Evolutionary conservation across 1,140 invertebrate species (phyloP).

Genomic region (Lysiphlebus fabarum): DNA sequence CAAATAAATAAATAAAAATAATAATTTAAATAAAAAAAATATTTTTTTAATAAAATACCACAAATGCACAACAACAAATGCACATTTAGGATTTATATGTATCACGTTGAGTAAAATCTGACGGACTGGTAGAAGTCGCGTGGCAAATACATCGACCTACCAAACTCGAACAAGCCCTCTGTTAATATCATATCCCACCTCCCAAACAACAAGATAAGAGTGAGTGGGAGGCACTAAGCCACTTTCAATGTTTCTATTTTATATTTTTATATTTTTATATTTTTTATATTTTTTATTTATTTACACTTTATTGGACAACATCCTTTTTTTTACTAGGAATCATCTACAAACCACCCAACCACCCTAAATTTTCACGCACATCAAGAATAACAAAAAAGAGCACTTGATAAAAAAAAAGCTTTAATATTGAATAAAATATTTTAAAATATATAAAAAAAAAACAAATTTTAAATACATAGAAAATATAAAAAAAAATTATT

Average conservation of each 20-base stretch:
- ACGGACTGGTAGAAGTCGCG: slow-evolving; percentile 42
- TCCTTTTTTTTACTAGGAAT: neutral
- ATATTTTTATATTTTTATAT: slow-evolving; percentile 21
- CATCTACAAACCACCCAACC: neutral
- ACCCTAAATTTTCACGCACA: neutral
- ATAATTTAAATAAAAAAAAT: too few species aligned
- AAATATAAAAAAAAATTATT: too few species aligned
- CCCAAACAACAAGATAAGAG: slow-evolving; percentile 34
- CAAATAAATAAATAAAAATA: too few species aligned
- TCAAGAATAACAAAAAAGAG: too few species aligned
- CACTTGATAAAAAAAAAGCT: too few species aligned
- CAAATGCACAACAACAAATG: slow-evolving; percentile 7
- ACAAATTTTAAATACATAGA: too few species aligned
- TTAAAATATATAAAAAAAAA: too few species aligned
- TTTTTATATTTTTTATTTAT: slow-evolving; percentile 1
- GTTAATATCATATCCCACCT: slow-evolving; percentile 34
- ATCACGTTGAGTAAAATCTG: slow-evolving; percentile 20
- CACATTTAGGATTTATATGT: neutral
- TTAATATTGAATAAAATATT: too few species aligned
- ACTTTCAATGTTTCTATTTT: slow-evolving; percentile 32
- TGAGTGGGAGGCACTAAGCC: slow-evolving; percentile 45
- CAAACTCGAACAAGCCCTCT: slow-evolving; percentile 18
- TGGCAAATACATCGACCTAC: slow-evolving; percentile 33
- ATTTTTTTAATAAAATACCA: neutral
- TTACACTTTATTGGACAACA: slow-evolving; percentile 1